Conservation (phyloP, 1,140 invertebrate genomes). For the Carposina sasakii region DNA sequence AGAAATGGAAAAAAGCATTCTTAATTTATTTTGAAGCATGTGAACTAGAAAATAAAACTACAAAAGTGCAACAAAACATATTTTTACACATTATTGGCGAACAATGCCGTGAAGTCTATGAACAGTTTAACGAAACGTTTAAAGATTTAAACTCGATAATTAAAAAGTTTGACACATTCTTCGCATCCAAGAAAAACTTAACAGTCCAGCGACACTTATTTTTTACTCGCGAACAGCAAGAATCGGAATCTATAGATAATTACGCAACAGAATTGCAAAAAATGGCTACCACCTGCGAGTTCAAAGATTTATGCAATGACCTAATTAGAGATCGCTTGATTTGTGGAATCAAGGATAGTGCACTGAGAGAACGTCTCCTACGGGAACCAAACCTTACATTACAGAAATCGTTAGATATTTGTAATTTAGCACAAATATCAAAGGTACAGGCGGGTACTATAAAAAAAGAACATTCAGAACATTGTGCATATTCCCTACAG, state of each 20-base stretch:
- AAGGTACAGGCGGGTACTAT: not conserved
- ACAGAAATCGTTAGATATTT: not conserved
- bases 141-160: slow-evolving; percentile 9
- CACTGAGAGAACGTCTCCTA: not conserved
- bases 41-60: not conserved
- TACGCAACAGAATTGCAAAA: slow-evolving; percentile 2
- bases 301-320: not conserved
- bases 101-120: not conserved
- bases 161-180: slow-evolving; percentile 19
- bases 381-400: not conserved
- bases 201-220: not conserved
- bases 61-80: not conserved
- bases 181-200: not conserved
- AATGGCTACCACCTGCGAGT: not conserved
- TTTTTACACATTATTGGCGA: not conserved
- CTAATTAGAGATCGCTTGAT: slow-evolving; percentile 4
- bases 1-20: not conserved
- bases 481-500: not conserved
- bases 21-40: not conserved
- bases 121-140: not conserved
- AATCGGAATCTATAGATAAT: slow-evolving; percentile 1
- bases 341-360: not conserved
- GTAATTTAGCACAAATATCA: not conserved
- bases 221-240: slow-evolving; percentile 1
- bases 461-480: not conserved